Conservation (phyloP, 2,797 vertebrate genomes). For the Sebastes taczanowskii region DNA sequence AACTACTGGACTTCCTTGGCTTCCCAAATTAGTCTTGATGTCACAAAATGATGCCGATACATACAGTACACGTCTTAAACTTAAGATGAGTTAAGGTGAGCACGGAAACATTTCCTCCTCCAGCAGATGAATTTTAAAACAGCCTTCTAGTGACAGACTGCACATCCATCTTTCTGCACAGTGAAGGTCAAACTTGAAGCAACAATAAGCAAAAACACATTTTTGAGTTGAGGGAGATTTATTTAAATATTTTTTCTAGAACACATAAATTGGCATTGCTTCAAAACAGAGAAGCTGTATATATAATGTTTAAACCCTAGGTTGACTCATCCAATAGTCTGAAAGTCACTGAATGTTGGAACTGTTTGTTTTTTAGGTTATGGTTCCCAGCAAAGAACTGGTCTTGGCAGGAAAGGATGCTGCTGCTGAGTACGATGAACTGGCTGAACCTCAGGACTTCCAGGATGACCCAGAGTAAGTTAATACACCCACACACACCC, state of each 20-base stretch:
- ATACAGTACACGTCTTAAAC: neutral
- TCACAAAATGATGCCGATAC: neutral
- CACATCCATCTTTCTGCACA: neutral
- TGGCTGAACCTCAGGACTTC: conserved; percentile 98
- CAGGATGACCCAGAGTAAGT: conserved; percentile 98
- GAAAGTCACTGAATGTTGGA: neutral
- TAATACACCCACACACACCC: neutral
- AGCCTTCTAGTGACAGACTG: neutral
- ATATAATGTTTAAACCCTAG: neutral
- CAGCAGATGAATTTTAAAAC: neutral
- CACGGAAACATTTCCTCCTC: neutral
- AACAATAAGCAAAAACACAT: neutral
- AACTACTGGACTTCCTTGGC: neutral
- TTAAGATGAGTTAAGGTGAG: neutral
- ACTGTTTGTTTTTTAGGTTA: conserved; percentile 81
- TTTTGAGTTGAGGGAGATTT: too few relatives aligned
- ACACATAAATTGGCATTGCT: neutral
- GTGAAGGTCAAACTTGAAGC: neutral
- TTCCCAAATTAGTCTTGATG: neutral
- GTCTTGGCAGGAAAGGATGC: conserved; percentile 96
- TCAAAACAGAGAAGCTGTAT: neutral
- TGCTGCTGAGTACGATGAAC: conserved; percentile 96
- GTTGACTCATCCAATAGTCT: neutral
- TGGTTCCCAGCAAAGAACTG: conserved; percentile 92
- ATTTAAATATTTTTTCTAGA: neutral